Base-by-base conservation (phyloP, 2,797 vertebrate genomes). In the Chromobotia macracanthus region DNA sequence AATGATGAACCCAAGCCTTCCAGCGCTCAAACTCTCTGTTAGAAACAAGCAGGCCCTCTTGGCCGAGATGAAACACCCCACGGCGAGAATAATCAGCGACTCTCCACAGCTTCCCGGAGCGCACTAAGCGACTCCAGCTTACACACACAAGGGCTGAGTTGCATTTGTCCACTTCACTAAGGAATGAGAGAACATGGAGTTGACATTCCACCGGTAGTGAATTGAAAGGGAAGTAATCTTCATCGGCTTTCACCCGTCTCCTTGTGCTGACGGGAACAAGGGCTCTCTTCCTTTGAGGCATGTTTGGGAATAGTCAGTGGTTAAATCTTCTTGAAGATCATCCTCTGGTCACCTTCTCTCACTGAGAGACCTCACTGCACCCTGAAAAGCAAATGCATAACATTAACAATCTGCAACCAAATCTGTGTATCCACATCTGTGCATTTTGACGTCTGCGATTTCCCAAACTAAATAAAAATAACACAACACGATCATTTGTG, bases 11-110 rank as follows among this genome's bases (percentile, higher is more conserved):
- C 94, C 94, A 94, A 11, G 92, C 85, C 31, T 92, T 94, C 94
- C 94, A 95, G 44, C 93, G 89, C 87, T 95, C 93, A 56, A 94
- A 95, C 83, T 95, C 94, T 0, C 93, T 88, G 85, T 93, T 94
- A 50, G 94, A 95, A 18, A 94, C 93, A 0, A 95, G 91, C 82
- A 94, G 44, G 35, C 93, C 93, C 77, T 94, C 93, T 83, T 92
- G 93, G 9, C 92, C 93, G 0, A 93, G 86, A 5, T 94, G 91
- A 70, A 94, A 92, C 2, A 91, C 92, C 0, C 94, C 93, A 0
- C 93, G 93, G 0, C 94, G 91, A 68, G 93, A 95, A 65, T 93
- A 95, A 87, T 95, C 94, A 0, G 94, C 95, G 9, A 94, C 92
- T 31, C 94, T 88, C 94, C 95, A 95, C 58, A 95, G 90, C 82